phyloP scores from a whole-genome alignment of 2,888 invertebrate genomes.

The Eupithecia dodoneata region DNA sequence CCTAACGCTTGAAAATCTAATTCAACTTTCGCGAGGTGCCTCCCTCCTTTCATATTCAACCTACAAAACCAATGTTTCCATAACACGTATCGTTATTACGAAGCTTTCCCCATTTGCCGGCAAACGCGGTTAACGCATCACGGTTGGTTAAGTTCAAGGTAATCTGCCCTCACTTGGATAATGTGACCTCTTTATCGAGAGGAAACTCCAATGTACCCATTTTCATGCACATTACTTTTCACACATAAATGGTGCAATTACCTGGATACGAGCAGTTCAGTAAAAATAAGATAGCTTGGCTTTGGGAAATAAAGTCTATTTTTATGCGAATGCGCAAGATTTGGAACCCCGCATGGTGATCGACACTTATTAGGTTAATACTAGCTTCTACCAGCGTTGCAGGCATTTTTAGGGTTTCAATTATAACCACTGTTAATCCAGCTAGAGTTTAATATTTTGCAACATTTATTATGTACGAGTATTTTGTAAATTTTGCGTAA shows the following conservation, averaged over 20 bases:
- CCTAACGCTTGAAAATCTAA: neutral
- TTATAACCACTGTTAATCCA: neutral
- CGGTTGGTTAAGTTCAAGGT: constrained; percentile 34
- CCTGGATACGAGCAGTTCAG: constrained; percentile 22
- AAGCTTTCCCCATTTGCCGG: constrained; percentile 20
- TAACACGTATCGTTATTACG: neutral
- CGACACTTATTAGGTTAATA: neutral
- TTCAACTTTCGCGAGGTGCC: neutral
- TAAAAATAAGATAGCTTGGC: neutral
- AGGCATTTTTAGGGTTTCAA: neutral
- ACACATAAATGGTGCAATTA: constrained; percentile 38
- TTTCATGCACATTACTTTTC: constrained; percentile 43
- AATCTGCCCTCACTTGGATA: constrained; percentile 42
- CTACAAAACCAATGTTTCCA: neutral
- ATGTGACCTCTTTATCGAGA: constrained; percentile 43
- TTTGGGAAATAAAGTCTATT: neutral
- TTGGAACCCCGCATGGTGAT: neutral
- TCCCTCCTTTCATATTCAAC: neutral
- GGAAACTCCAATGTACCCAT: constrained; percentile 40
- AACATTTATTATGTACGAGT: neutral
- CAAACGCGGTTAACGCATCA: constrained; percentile 25
- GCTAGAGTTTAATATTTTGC: neutral
- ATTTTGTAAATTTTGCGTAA: neutral
- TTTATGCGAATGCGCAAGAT: neutral
- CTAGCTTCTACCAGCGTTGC: neutral